phyloP scores from a whole-genome alignment of 2,113 vertebrate species.

The Felis catus region DNA sequence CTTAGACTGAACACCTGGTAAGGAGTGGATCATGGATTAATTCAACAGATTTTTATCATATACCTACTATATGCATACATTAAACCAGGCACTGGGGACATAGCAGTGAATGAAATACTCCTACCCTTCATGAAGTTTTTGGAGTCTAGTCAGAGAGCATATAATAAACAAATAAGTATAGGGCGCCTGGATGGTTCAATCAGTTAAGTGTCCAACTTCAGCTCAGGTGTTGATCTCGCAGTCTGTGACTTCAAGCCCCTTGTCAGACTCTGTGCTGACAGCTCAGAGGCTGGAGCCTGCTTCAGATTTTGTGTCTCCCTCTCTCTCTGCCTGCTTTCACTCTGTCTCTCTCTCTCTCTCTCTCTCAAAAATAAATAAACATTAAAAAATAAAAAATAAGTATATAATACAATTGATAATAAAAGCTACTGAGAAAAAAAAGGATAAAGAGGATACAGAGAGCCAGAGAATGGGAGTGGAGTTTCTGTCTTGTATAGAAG shows the following conservation, averaged over 20 bases:
- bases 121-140: background rate
- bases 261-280: too few relatives aligned
- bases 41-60: background rate
- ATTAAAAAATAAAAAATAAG: too few relatives aligned
- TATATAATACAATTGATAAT: background rate
- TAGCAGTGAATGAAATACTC: background rate
- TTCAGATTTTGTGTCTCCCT: too few relatives aligned
- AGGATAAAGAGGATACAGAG: rapidly evolving
- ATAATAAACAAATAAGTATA: background rate
- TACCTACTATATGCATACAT: too few relatives aligned
- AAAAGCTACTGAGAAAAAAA: background rate
- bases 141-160: background rate
- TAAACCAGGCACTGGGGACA: background rate
- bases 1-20: background rate
- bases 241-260: too few relatives aligned
- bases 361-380: too few relatives aligned
- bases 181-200: too few relatives aligned
- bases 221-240: too few relatives aligned
- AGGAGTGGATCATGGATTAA: background rate
- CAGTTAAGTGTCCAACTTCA: too few relatives aligned
- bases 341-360: too few relatives aligned
- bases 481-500: background rate
- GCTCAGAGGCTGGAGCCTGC: too few relatives aligned
- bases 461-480: background rate
- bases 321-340: too few relatives aligned